Evolutionary conservation across 2,113 vertebrate species (phyloP).

Genomic region (Cyphomyrus plagiostoma): DNA sequence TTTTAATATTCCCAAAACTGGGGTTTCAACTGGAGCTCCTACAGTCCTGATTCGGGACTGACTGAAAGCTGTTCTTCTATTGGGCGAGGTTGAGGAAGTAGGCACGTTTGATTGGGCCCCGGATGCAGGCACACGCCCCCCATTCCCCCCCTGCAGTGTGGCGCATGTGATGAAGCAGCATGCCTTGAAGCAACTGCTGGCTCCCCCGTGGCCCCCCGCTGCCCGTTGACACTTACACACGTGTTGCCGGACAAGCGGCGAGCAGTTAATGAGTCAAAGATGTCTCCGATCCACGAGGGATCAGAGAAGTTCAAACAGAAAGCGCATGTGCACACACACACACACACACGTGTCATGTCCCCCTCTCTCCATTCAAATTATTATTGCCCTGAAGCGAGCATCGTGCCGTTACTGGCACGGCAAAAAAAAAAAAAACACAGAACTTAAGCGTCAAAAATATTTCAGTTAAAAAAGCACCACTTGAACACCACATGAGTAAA

Average conservation of each 20-base stretch:
- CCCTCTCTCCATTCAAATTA: background rate
- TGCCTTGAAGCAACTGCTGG: background rate
- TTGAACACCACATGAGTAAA: background rate
- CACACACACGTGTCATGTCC: background rate
- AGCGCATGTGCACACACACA: background rate
- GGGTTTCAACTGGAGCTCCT: constrained; percentile 10
- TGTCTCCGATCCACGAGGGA: background rate
- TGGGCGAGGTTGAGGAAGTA: background rate
- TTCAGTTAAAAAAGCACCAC: background rate
- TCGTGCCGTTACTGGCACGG: background rate
- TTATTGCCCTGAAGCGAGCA: background rate
- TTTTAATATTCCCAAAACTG: constrained; percentile 15
- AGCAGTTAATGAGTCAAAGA: background rate
- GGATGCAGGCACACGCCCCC: background rate
- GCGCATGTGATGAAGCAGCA: background rate
- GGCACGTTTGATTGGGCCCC: background rate
- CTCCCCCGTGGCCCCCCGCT: background rate
- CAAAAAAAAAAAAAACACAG: background rate
- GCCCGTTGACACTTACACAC: background rate
- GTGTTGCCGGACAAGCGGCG: background rate
- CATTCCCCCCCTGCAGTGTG: background rate
- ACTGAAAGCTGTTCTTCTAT: background rate
- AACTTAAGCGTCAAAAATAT: background rate
- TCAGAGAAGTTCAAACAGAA: background rate
- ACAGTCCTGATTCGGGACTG: constrained; percentile 6